These are phyloP conservation scores for Phalacrocorax brasilianus DNA, from an alignment of 2,113 vertebrate genomes.

Conservation along the genomic window DNA sequence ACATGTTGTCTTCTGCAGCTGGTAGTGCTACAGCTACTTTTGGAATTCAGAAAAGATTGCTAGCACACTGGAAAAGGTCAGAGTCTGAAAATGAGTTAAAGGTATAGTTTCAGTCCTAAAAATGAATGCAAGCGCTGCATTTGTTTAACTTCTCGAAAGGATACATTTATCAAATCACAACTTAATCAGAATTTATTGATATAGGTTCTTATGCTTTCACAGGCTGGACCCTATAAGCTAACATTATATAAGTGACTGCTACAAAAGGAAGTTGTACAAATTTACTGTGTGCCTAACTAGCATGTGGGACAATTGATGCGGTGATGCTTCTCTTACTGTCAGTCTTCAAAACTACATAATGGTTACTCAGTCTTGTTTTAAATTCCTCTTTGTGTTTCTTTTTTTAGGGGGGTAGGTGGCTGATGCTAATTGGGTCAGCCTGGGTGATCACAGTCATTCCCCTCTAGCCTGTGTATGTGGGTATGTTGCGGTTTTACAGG, in stretches of 20 bases:
- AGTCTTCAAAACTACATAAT: background rate
- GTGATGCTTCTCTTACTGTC: background rate
- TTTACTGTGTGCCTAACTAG: background rate
- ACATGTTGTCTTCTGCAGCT: background rate
- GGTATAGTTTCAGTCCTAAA: background rate
- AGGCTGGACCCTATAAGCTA: too few relatives aligned
- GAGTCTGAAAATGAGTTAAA: background rate
- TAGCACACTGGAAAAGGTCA: background rate
- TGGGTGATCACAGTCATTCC: background rate
- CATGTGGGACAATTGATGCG: background rate
- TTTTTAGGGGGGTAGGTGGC: background rate
- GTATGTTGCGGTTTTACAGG: background rate
- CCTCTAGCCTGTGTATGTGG: background rate
- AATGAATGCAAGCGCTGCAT: background rate
- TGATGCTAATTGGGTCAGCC: background rate
- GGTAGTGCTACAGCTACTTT: background rate
- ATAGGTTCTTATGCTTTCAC: background rate
- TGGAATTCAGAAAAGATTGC: background rate
- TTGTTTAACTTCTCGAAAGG: background rate
- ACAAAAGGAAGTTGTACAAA: background rate
- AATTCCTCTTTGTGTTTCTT: background rate
- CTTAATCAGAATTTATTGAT: background rate
- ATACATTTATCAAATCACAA: background rate
- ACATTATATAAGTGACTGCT: background rate
- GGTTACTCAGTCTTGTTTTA: background rate